Evolutionary conservation across 30 jellyfish, hydroid and myxozoan species (phyloP), one percentile per base, ranked within the genome.

Genomic region (Hydractinia symbiolongicarpus): DNA sequence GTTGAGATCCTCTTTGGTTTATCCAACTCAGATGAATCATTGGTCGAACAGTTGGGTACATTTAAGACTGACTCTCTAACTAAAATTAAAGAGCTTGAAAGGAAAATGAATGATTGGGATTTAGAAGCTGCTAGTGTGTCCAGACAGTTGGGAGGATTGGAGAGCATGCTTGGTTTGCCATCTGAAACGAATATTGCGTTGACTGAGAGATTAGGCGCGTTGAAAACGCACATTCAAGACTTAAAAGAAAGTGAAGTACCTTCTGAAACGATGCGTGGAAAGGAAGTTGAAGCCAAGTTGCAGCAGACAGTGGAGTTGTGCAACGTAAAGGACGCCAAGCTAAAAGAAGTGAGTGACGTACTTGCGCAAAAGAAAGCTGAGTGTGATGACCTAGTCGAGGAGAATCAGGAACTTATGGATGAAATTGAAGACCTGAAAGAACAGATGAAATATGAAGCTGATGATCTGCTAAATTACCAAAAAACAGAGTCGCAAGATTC

Each of bases 371-470:
- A 73, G 69, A 69, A 72, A 19, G 60, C 44, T 7, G 78, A 66
- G 5, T 54, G 79, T 54, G 84, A 49, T n/a, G 72, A 79, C 49
- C 61, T 78, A 44, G 21, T 44, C n/a, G 78, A 76, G 21, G 96
- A 89, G 62, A 89, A 74, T 30, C 82, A 53, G 50, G 53, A 51
- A 14, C 67, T 82, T 58, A 84, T 73, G 68, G 30, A 30, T 66
- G 81, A 76, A 20, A 6, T 73, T 11, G 72, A 88, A n/a, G 96
- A 81, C 54, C 17, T 67, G 4, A 57, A 76, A 66, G 83, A 82
- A 8, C 78, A 72, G 11, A 20, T 82, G 52, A 79, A 67, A 67
- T 16, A 67, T 13, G 78, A 13, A 16, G 50, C n/a, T 10, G 78
- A 49, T 67, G 78, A 67, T 67, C 51, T 21, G 51, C 50, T 67